These are phyloP conservation scores for Xestoiulus laeticollis DNA, from an alignment of 2,888 invertebrate genomes.

Conservation along the genomic window DNA sequence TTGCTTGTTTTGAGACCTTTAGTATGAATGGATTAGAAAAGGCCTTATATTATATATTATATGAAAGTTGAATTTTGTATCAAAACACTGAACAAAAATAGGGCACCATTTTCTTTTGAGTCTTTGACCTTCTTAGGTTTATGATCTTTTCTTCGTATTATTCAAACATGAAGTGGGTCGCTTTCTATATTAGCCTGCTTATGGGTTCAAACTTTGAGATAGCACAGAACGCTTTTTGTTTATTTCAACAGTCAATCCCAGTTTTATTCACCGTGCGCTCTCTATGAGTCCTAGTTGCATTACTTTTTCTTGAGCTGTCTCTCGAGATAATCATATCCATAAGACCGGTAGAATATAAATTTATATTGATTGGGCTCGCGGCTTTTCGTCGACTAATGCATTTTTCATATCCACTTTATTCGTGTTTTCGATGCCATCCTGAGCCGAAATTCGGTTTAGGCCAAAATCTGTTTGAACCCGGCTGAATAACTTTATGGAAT, in stretches of 20 bases:
- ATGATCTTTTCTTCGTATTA: neutral
- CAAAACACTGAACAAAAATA: too few relatives aligned
- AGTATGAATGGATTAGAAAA: too few relatives aligned
- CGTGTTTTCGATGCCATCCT: conserved; percentile 8
- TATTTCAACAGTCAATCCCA: neutral
- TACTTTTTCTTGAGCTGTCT: conserved; percentile 23
- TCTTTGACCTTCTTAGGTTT: too few relatives aligned
- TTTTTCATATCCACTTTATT: conserved; percentile 2
- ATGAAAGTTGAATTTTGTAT: too few relatives aligned
- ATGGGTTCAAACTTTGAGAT: neutral
- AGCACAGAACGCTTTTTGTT: neutral
- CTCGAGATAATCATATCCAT: conserved; percentile 36
- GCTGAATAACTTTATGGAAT: neutral
- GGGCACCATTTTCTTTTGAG: too few relatives aligned
- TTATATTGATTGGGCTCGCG: conserved; percentile 30
- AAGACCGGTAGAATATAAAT: conserved; percentile 20
- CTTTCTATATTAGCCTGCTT: neutral
- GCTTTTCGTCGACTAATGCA: conserved; percentile 22
- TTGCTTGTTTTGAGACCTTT: too few relatives aligned
- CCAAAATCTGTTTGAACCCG: neutral
- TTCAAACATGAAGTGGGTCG: neutral
- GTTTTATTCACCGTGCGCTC: neutral
- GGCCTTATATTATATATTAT: too few relatives aligned
- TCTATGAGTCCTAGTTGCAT: neutral
- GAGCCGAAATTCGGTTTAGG: neutral